These are phyloP conservation scores for Anthopleura xanthogrammica DNA, from an alignment of 92 coral and sea anemone genomes.

Conservation along the genomic window DNA sequence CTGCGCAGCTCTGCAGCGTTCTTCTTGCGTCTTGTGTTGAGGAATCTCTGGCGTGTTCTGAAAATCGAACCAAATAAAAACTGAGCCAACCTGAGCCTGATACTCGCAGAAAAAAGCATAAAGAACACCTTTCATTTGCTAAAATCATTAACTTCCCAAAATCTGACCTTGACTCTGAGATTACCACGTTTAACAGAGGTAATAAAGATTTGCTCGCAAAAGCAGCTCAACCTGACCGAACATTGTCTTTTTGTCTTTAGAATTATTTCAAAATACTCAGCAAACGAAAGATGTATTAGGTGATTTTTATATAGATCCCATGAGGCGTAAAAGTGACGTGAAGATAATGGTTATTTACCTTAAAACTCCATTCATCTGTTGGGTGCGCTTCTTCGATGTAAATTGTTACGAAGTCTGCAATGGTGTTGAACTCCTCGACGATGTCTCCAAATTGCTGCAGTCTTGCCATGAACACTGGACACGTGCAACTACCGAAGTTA, in stretches of 20 bases:
- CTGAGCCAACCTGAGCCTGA: background rate
- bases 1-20: slow-evolving; percentile 78
- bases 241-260: background rate
- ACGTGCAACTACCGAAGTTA: slow-evolving; percentile 85
- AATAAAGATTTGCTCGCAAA: background rate
- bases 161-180: background rate
- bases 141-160: background rate
- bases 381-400: slow-evolving; percentile 94
- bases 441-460: slow-evolving; percentile 67
- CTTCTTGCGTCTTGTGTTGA: slow-evolving; percentile 77
- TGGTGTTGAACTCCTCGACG: slow-evolving; percentile 61
- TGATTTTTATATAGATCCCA: background rate
- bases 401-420: slow-evolving; percentile 79
- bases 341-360: slow-evolving; percentile 49
- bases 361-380: slow-evolving; percentile 80
- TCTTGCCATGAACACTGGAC: slow-evolving; percentile 79
- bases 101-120: background rate
- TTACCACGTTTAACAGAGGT: background rate
- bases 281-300: background rate
- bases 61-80: background rate
- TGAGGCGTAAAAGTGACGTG: background rate
- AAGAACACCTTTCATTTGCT: background rate
- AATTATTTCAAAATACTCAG: background rate
- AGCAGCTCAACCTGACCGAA: background rate
- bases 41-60: slow-evolving; percentile 59